These are phyloP conservation scores for Plecotus auritus DNA, from an alignment of 2,113 vertebrate genomes.

Conservation along the genomic window DNA sequence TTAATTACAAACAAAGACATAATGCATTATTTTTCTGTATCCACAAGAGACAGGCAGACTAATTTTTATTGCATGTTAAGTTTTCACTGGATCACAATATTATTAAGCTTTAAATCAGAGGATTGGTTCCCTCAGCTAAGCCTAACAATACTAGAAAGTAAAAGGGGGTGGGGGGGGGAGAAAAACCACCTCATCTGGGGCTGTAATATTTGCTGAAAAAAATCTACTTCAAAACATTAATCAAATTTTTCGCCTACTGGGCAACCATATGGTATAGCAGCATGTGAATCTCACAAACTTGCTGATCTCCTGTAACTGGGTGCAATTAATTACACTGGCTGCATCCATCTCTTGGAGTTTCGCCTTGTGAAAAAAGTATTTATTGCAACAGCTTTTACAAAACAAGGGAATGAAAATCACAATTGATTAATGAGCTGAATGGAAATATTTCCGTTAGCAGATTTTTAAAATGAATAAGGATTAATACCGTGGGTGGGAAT, in stretches of 20 bases:
- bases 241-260: constrained; percentile 99
- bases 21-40: constrained; percentile 41
- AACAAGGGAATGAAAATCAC: constrained; percentile 94
- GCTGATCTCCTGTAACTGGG: constrained; percentile 99
- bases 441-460: constrained; percentile 92
- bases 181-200: constrained; percentile 86
- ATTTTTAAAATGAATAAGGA: constrained; percentile 86
- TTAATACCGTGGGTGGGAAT: constrained; percentile 79
- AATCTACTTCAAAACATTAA: constrained; percentile 98
- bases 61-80: constrained; percentile 76
- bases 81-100: constrained; percentile 77
- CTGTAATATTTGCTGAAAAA: constrained; percentile 96
- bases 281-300: constrained; percentile 99
- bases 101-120: constrained; percentile 83
- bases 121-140: constrained; percentile 74
- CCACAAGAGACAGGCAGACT: constrained; percentile 52
- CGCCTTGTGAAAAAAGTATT: constrained; percentile 92
- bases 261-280: constrained; percentile 99
- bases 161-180: constrained; percentile 67
- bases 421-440: constrained; percentile 98
- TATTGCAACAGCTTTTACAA: constrained; percentile 94
- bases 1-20: constrained; percentile 62
- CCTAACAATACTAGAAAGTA: constrained; percentile 81
- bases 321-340: constrained; percentile 99
- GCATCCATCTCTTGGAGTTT: constrained; percentile 97